Conservation (phyloP, 2,888 invertebrate species). For the Parnassius apollo region DNA sequence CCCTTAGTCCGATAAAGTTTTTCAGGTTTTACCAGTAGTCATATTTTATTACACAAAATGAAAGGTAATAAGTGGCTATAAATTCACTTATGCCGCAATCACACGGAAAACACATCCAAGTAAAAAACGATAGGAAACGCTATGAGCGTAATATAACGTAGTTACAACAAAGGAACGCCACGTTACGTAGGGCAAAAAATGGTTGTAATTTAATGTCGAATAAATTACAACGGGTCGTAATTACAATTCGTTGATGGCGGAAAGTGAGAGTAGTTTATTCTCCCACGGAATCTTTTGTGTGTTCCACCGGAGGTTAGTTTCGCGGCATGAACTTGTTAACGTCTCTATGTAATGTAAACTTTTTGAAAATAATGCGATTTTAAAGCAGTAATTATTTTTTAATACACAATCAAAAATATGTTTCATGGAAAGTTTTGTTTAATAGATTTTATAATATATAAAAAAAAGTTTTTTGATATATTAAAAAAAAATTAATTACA, state of each 20-base stretch:
- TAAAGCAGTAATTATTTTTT: not conserved
- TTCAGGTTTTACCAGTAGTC: no score
- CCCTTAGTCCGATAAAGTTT: no score
- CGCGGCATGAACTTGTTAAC: not conserved
- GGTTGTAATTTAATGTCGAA: constrained; percentile 15
- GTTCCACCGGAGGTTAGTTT: constrained; percentile 3
- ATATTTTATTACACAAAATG: no score
- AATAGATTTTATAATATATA: no score
- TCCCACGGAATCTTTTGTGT: constrained; percentile 22
- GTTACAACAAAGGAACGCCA: constrained; percentile 7
- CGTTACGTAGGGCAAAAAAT: constrained; percentile 6
- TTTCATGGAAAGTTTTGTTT: no score
- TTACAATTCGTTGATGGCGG: constrained; percentile 14
- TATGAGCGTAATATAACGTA: constrained; percentile 1
- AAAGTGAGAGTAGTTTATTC: constrained; percentile 28
- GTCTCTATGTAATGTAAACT: not conserved
- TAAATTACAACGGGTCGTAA: constrained; percentile 18
- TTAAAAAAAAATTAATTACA: no score
- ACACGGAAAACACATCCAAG: no score
- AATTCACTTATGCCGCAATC: no score
- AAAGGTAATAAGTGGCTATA: no score
- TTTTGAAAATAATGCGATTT: constrained; percentile 1
- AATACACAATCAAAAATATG: not conserved
- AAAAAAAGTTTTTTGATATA: no score
- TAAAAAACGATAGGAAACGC: no score